Percentiles rank a stretch among this genome's conserved stretches.
Evolutionary conservation across 2,797 vertebrate species (phyloP).

Genomic region (Hipposideros larvatus): DNA sequence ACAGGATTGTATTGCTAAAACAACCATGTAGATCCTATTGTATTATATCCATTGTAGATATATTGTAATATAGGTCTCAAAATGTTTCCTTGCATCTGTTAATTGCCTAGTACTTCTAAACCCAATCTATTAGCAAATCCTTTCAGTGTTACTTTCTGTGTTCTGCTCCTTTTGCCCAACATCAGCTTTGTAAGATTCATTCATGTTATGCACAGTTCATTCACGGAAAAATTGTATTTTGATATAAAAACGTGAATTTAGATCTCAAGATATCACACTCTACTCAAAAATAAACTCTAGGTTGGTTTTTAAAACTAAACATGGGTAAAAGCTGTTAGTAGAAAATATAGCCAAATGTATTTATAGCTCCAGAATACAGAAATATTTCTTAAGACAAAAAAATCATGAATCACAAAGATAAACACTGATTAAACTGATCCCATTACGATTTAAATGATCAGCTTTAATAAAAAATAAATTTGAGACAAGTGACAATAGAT

Average conservation of each 20-base stretch:
- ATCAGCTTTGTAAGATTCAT: not conserved
- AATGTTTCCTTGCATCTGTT: not conserved
- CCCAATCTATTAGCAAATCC: not conserved
- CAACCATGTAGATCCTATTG: not conserved
- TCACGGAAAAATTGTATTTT: not conserved
- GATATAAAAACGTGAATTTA: not conserved
- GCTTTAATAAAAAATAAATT: not conserved
- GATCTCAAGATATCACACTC: not conserved
- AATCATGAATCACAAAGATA: not conserved
- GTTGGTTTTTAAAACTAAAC: not conserved
- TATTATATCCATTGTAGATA: not conserved
- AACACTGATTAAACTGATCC: not conserved
- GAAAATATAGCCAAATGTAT: not conserved
- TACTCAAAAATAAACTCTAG: conserved; percentile 12
- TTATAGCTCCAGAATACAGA: not conserved
- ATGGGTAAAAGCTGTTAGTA: not conserved
- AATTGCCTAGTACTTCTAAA: not conserved
- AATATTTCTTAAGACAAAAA: not conserved
- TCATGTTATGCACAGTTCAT: not conserved
- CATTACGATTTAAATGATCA: not conserved
- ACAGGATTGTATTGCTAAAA: not conserved
- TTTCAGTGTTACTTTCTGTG: not conserved
- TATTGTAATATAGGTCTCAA: not conserved
- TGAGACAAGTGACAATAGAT: not conserved
- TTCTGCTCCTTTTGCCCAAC: not conserved